Percentiles rank a stretch among this genome's conserved stretches.
Evolutionary conservation across 2,113 vertebrate genomes (phyloP).

Genomic region (Neomonachus schauinslandi): DNA sequence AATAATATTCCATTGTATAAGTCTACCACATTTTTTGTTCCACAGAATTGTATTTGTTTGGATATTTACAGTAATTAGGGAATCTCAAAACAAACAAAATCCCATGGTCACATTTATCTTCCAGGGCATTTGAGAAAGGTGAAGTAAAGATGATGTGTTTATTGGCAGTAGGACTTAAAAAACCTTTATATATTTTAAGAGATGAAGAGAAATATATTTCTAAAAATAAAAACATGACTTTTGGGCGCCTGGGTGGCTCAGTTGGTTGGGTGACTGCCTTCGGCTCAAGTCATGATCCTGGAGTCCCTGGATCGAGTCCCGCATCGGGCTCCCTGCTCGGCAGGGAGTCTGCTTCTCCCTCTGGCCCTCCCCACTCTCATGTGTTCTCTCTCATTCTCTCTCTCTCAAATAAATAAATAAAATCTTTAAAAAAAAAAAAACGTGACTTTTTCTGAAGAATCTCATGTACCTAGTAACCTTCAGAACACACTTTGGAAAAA

Average conservation of each 20-base stretch:
- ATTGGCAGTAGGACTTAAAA: not conserved
- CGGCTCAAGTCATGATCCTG: too few species aligned
- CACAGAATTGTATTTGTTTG: not conserved
- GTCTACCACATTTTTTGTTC: not conserved
- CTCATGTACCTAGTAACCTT: not conserved
- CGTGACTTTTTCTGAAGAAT: not conserved
- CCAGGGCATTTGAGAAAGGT: not conserved
- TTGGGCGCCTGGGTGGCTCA: too few species aligned
- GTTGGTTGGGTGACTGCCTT: too few species aligned
- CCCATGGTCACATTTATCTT: not conserved
- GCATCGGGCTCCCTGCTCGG: too few species aligned
- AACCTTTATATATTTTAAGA: not conserved
- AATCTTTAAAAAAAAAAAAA: not conserved
- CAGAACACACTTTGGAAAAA: not conserved
- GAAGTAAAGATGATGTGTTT: not conserved
- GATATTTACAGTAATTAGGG: not conserved
- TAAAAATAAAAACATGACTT: not conserved
- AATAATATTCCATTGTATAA: not conserved
- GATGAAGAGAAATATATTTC: not conserved
- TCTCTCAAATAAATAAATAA: too few species aligned
- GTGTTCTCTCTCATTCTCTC: too few species aligned
- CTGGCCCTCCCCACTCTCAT: too few species aligned
- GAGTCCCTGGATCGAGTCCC: too few species aligned
- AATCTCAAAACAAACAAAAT: not conserved
- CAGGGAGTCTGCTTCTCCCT: too few species aligned